phyloP scores from a whole-genome alignment of 2,113 vertebrate genomes.

The Brachionichthys hirsutus region DNA sequence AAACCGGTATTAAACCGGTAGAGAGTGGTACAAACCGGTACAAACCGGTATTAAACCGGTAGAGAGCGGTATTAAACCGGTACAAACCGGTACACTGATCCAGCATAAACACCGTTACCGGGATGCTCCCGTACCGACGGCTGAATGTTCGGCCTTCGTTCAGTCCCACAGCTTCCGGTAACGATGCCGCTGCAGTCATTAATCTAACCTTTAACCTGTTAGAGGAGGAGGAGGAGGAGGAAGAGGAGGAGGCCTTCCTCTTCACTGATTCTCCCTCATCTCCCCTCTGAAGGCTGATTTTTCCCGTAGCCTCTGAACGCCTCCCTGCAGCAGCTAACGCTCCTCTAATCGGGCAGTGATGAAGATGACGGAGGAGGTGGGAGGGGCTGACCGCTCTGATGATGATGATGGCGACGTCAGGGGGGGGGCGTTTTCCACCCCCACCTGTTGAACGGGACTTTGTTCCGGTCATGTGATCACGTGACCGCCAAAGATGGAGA shows the following conservation, averaged over 20 bases:
- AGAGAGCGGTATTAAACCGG: too few relatives aligned
- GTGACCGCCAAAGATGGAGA: too few relatives aligned
- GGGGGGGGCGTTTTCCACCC: constrained; percentile 3
- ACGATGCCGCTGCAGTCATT: constrained; percentile 77
- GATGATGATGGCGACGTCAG: constrained; percentile 25
- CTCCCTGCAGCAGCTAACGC: constrained; percentile 44
- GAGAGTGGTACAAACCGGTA: too few relatives aligned
- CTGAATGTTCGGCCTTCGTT: too few relatives aligned
- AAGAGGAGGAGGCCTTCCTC: constrained; percentile 12
- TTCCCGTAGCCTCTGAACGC: constrained; percentile 34
- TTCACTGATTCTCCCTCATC: constrained; percentile 40
- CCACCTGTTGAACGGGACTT: constrained; percentile 21
- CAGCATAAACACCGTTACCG: too few relatives aligned
- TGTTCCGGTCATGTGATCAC: background rate
- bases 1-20: too few relatives aligned
- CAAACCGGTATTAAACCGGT: too few relatives aligned
- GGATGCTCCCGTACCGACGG: too few relatives aligned
- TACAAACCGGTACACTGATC: too few relatives aligned
- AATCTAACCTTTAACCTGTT: too few relatives aligned
- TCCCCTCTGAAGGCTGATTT: constrained; percentile 51
- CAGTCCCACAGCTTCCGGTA: too few relatives aligned
- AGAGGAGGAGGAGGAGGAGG: constrained; percentile 52
- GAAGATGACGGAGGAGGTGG: constrained; percentile 3
- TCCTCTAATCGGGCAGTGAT: constrained; percentile 31
- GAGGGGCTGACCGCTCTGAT: constrained; percentile 5